Evolutionary conservation across 35 echinoderm and acorn worm species (phyloP).

Genomic region (Heliocidaris erythrogramma): DNA sequence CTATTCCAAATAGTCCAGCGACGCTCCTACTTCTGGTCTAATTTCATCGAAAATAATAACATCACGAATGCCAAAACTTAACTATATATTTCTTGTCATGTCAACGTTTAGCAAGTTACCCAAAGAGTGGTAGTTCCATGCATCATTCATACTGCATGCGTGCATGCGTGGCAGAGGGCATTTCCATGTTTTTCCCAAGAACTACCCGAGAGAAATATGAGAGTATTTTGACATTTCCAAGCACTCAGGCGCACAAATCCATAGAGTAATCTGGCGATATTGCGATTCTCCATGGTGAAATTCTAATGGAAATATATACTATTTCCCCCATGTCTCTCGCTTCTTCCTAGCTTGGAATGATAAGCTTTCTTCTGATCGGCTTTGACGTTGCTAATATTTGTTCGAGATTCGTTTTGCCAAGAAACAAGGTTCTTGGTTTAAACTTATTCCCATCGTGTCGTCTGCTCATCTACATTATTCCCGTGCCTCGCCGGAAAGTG

Average conservation of each 20-base stretch:
- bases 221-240: conserved; percentile 2
- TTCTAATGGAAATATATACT: conserved; percentile 11
- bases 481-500: neutral
- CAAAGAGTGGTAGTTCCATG: too few relatives aligned
- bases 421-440: neutral
- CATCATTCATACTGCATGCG: too few relatives aligned
- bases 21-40: too few relatives aligned
- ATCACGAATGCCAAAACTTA: too few relatives aligned
- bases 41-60: too few relatives aligned
- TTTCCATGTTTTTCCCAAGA: neutral
- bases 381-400: conserved; percentile 1
- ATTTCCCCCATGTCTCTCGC: neutral
- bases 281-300: neutral
- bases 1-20: too few relatives aligned
- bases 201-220: neutral
- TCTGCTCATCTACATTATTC: neutral
- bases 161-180: too few relatives aligned
- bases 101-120: too few relatives aligned
- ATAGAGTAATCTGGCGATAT: neutral
- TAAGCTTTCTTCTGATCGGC: neutral
- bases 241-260: conserved; percentile 2
- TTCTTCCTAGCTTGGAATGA: neutral
- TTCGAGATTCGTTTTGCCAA: neutral
- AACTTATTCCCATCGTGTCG: neutral
- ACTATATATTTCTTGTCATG: too few relatives aligned